phyloP scores from a whole-genome alignment of 2,113 vertebrate species.

The Lophotis ruficrista region DNA sequence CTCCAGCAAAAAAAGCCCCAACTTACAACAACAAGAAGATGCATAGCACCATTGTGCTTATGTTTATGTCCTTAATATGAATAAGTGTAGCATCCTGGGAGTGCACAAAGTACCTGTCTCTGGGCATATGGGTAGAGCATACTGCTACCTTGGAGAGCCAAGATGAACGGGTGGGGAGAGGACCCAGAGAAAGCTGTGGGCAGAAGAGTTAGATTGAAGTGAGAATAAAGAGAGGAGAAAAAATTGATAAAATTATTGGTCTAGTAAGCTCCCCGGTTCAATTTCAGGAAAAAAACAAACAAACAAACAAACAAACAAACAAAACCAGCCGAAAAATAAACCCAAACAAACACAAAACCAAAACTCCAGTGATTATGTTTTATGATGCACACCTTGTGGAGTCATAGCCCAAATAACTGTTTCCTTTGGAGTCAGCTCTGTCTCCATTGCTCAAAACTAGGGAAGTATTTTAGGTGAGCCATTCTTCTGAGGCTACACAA shows the following conservation, averaged over 20 bases:
- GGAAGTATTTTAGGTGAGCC: not conserved
- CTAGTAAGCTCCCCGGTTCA: not conserved
- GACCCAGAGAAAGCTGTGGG: not conserved
- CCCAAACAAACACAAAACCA: not conserved
- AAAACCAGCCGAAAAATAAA: too few relatives aligned
- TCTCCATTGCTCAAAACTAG: not conserved
- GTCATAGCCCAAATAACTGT: not conserved
- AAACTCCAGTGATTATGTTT: not conserved
- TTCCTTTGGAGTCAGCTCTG: not conserved
- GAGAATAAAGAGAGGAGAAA: rapidly evolving
- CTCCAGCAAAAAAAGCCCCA: not conserved
- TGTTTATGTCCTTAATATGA: not conserved
- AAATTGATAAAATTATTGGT: not conserved
- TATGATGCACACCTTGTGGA: not conserved
- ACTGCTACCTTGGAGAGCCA: not conserved
- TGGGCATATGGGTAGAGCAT: not conserved
- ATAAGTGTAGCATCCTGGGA: not conserved
- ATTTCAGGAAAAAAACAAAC: not conserved
- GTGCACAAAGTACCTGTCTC: not conserved
- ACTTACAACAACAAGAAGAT: not conserved
- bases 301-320: not conserved
- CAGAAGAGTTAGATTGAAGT: not conserved
- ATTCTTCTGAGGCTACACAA: not conserved
- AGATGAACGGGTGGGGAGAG: not conserved
- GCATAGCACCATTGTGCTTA: not conserved